Percentiles rank a stretch among this genome's conserved stretches.
Conservation (phyloP, 2,888 invertebrate genomes). For the Ectemnius lituratus region DNA sequence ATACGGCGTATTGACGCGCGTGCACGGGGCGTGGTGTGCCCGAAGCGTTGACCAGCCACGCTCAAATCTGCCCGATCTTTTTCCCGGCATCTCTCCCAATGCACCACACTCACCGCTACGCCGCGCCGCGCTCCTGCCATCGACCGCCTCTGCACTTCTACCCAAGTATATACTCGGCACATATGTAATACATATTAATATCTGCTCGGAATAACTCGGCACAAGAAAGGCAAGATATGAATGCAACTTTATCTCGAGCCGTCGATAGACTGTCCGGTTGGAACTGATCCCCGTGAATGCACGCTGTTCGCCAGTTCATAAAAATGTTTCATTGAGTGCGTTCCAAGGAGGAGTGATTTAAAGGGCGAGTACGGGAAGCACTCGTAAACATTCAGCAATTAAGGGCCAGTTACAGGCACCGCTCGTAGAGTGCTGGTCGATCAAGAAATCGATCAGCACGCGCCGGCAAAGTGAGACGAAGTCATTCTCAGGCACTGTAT, state of each 20-base stretch:
- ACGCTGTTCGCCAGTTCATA: not conserved
- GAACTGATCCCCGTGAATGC: too few species aligned
- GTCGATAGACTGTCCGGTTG: too few species aligned
- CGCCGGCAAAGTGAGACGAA: slow-evolving; percentile 40
- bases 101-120: slow-evolving; percentile 20
- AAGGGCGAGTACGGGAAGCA: not conserved
- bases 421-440: slow-evolving; percentile 33
- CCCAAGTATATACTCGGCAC: too few species aligned
- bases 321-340: slow-evolving; percentile 5
- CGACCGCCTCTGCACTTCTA: not conserved
- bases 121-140: not conserved
- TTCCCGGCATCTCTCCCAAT: slow-evolving; percentile 40
- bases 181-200: too few species aligned
- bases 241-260: too few species aligned
- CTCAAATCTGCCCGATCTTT: slow-evolving; percentile 63
- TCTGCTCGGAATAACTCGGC: too few species aligned
- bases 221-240: too few species aligned
- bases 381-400: slow-evolving; percentile 44
- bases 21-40: slow-evolving; percentile 69
- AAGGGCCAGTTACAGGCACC: slow-evolving; percentile 23
- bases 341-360: not conserved
- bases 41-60: slow-evolving; percentile 62
- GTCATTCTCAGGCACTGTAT: slow-evolving; percentile 49
- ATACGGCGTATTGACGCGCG: slow-evolving; percentile 67
- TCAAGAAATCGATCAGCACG: slow-evolving; percentile 47